Percentiles rank a stretch among this genome's conserved stretches.
phyloP scores from a whole-genome alignment of 2,113 vertebrate genomes.

The Australoheros scitulus region DNA sequence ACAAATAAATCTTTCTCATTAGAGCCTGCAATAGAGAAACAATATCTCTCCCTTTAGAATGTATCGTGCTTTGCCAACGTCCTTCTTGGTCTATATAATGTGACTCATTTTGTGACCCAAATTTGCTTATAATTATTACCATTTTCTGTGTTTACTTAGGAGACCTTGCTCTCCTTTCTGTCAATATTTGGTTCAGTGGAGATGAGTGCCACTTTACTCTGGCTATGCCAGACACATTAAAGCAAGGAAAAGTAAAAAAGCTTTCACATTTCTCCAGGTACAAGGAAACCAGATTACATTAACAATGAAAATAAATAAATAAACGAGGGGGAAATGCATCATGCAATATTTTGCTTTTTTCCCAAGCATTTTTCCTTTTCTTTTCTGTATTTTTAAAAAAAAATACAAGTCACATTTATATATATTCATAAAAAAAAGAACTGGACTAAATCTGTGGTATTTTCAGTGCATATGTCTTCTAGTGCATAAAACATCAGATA shows the following conservation, averaged over 20 bases:
- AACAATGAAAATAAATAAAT: neutral
- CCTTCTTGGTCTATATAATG: neutral
- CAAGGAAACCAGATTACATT: conserved; percentile 17
- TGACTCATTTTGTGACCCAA: conserved; percentile 8
- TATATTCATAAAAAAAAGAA: neutral
- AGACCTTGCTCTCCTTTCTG: conserved; percentile 2
- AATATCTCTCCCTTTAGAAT: neutral
- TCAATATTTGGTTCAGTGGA: neutral
- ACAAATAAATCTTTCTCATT: neutral
- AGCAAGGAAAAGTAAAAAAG: conserved; percentile 15
- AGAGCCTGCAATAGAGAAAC: neutral
- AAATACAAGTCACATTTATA: neutral
- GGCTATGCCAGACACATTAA: conserved; percentile 15
- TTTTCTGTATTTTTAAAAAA: neutral
- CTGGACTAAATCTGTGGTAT: neutral
- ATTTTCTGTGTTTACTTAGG: neutral
- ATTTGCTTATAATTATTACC: conserved; percentile 9
- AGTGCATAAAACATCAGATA: neutral
- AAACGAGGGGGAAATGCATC: neutral
- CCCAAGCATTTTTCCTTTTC: neutral
- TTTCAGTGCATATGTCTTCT: neutral
- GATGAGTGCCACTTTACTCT: conserved; percentile 12
- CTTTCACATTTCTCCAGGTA: conserved; percentile 16
- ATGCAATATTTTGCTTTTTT: neutral
- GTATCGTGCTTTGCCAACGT: neutral